These are phyloP conservation scores for Zosterops borbonicus DNA, from an alignment of 2,113 vertebrate species.

Conservation along the genomic window DNA sequence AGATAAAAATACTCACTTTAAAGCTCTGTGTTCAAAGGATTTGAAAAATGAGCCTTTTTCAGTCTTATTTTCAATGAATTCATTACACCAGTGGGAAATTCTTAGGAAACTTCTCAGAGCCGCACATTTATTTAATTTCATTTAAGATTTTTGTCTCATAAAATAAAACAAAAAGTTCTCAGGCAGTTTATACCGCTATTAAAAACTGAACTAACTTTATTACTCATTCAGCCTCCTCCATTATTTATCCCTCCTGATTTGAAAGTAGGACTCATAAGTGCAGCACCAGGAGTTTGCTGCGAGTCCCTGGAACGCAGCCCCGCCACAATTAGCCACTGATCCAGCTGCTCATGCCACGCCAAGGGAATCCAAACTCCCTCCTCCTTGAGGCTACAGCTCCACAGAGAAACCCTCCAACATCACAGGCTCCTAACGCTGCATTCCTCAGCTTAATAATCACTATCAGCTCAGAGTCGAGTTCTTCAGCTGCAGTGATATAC, in stretches of 20 bases:
- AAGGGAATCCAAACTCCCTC: slow-evolving; percentile 38
- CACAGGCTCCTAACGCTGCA: background rate
- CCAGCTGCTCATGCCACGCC: slow-evolving; percentile 2
- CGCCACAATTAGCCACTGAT: slow-evolving; percentile 58
- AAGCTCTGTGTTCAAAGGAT: background rate
- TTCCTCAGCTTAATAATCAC: slow-evolving; percentile 50
- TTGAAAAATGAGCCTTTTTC: background rate
- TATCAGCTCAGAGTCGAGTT: background rate
- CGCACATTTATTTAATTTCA: background rate
- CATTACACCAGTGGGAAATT: background rate
- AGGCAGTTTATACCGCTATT: background rate
- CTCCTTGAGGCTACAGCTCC: slow-evolving; percentile 55
- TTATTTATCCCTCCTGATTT: slow-evolving; percentile 44
- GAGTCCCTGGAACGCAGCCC: slow-evolving; percentile 28
- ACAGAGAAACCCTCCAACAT: slow-evolving; percentile 47
- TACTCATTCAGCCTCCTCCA: slow-evolving; percentile 25
- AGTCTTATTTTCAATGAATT: background rate
- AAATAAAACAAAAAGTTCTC: background rate
- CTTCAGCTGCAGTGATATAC: background rate
- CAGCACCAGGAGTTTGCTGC: slow-evolving; percentile 20
- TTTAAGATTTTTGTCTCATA: background rate
- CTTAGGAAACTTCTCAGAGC: background rate
- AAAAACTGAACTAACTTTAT: slow-evolving; percentile 40
- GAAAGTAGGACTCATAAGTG: slow-evolving; percentile 16
- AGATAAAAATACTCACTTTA: background rate